Percentiles rank a stretch among this genome's conserved stretches.
These are phyloP conservation scores for Aptenodytes patagonicus DNA, from an alignment of 2,113 vertebrate species.

Conservation along the genomic window DNA sequence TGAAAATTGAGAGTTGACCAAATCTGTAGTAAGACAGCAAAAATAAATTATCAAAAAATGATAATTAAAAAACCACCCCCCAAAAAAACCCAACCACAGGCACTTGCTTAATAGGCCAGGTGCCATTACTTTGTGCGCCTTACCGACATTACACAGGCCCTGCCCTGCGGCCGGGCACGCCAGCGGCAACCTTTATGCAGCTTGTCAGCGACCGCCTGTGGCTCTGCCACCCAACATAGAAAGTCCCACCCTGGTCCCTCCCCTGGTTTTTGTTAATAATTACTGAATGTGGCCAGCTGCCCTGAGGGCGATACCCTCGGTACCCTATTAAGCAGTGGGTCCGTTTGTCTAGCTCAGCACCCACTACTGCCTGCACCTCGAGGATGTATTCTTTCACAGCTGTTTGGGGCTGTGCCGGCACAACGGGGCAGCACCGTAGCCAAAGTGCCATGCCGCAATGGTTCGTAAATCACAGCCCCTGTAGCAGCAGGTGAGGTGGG, in stretches of 20 bases:
- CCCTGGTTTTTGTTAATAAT: neutral
- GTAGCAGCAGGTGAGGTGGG: fast-evolving
- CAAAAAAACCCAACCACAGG: neutral
- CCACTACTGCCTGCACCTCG: fast-evolving
- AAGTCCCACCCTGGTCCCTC: neutral
- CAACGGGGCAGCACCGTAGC: fast-evolving
- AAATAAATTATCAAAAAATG: neutral
- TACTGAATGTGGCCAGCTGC: neutral
- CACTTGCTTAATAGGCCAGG: neutral
- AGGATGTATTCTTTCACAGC: neutral
- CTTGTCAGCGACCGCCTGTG: fast-evolving
- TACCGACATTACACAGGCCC: fast-evolving
- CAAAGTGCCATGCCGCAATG: fast-evolving
- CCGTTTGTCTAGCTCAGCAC: neutral
- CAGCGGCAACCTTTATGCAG: fast-evolving
- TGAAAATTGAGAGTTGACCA: neutral
- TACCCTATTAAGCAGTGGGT: no score
- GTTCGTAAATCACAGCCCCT: neutral
- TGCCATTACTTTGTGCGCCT: fast-evolving
- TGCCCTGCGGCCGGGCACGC: fast-evolving
- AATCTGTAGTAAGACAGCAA: neutral
- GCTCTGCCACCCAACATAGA: fast-evolving
- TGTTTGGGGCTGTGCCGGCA: neutral
- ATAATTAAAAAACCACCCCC: neutral
- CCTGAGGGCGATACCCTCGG: fast-evolving